Evolutionary conservation across 2,113 vertebrate species (phyloP).

Genomic region (Heterotilapia buettikoferi): DNA sequence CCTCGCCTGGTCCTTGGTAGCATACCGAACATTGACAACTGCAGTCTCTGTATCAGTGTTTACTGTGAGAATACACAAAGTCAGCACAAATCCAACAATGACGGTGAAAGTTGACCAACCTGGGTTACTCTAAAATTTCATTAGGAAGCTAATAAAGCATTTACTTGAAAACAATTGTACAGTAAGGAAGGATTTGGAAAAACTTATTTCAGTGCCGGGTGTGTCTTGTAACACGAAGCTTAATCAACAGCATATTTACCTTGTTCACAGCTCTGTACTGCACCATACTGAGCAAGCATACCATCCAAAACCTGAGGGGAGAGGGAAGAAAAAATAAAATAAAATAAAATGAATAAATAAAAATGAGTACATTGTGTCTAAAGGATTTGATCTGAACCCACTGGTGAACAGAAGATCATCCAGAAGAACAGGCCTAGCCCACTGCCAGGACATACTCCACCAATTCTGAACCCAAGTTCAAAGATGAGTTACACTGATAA

Average conservation of each 20-base stretch:
- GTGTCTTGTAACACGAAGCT: not conserved
- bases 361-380: not conserved
- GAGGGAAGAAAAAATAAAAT: not conserved
- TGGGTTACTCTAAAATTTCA: not conserved
- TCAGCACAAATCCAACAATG: not conserved
- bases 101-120: not conserved
- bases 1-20: slow-evolving; percentile 93
- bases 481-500: not conserved
- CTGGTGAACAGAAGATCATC: slow-evolving; percentile 3
- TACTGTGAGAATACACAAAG: slow-evolving; percentile 68
- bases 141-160: not conserved
- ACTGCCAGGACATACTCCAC: not conserved
- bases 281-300: slow-evolving; percentile 63
- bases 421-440: slow-evolving; percentile 1
- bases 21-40: slow-evolving; percentile 96
- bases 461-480: slow-evolving; percentile 10
- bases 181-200: not conserved
- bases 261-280: slow-evolving; percentile 71
- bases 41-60: slow-evolving; percentile 98
- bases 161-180: not conserved
- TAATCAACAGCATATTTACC: slow-evolving; percentile 14
- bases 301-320: slow-evolving; percentile 58
- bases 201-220: not conserved
- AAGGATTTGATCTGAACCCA: slow-evolving; percentile 1
- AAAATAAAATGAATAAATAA: not conserved